phyloP scores from a whole-genome alignment of 2,888 invertebrate species.

The Corythucha ciliata region DNA sequence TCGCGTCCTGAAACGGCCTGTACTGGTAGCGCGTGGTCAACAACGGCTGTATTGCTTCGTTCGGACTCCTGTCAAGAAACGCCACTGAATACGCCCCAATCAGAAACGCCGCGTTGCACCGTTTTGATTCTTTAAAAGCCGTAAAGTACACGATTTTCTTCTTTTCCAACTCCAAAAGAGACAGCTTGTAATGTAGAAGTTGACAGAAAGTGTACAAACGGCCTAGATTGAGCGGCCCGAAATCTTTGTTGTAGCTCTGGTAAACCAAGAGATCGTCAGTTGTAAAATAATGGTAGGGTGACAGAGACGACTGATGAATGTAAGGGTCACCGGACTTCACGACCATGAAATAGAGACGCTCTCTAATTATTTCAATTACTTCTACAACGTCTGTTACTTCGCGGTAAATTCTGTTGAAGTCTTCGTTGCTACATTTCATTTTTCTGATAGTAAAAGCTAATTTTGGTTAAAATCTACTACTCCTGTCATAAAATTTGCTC shows the following conservation, averaged over 20 bases:
- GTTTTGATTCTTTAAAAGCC: constrained; percentile 67
- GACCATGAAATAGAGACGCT: too few species aligned
- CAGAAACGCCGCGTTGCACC: constrained; percentile 91
- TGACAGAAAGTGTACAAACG: constrained; percentile 63
- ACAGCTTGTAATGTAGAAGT: constrained; percentile 17
- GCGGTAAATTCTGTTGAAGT: too few species aligned
- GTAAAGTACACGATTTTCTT: constrained; percentile 74
- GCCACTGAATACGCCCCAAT: constrained; percentile 83
- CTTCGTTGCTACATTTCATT: too few species aligned
- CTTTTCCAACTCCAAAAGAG: neutral
- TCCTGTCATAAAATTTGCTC: too few species aligned
- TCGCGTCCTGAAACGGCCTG: constrained; percentile 42
- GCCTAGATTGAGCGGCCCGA: constrained; percentile 92
- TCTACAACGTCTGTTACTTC: too few species aligned
- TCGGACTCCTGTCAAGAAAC: constrained; percentile 58
- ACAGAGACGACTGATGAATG: too few species aligned
- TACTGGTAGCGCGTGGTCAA: constrained; percentile 61
- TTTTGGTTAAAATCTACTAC: too few species aligned
- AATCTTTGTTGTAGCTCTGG: constrained; percentile 92
- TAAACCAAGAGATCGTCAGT: constrained; percentile 83
- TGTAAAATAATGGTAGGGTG: constrained; percentile 84
- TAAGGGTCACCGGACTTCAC: too few species aligned
- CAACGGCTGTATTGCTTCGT: constrained; percentile 67
- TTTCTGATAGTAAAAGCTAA: too few species aligned
- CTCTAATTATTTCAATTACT: too few species aligned